phyloP scores from a whole-genome alignment of 2,797 vertebrate genomes.

The Capromys pilorides region DNA sequence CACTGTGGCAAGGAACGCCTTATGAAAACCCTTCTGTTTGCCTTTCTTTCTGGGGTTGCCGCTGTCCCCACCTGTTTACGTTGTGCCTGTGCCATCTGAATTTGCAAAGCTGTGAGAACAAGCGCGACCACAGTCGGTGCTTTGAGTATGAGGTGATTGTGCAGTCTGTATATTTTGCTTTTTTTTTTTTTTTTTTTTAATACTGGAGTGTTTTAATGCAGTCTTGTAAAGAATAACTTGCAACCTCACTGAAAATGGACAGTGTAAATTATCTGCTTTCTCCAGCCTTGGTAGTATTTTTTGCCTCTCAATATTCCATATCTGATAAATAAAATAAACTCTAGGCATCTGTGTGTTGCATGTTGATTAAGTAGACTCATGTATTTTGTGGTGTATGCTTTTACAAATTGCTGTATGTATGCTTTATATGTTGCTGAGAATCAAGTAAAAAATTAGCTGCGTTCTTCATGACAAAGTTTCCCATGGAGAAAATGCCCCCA shows the following conservation, averaged over 20 bases:
- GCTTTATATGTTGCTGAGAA: not conserved
- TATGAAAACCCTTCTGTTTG: not conserved
- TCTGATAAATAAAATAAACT: constrained; percentile 73
- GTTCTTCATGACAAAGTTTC: not conserved
- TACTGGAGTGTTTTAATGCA: constrained; percentile 14
- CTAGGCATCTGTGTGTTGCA: constrained; percentile 60
- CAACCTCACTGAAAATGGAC: constrained; percentile 64
- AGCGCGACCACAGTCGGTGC: constrained; percentile 6
- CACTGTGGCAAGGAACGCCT: constrained; percentile 45
- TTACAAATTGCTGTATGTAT: not conserved
- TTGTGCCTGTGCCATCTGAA: constrained; percentile 60
- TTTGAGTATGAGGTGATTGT: constrained; percentile 45
- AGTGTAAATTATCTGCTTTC: constrained; percentile 59
- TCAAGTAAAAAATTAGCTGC: not conserved
- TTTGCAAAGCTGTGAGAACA: constrained; percentile 52
- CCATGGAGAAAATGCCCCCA: not conserved
- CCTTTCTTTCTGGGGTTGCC: not conserved
- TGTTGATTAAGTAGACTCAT: not conserved
- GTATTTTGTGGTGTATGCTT: not conserved
- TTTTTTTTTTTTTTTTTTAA: constrained; percentile 24
- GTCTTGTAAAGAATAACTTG: constrained; percentile 38
- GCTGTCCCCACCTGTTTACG: constrained; percentile 32
- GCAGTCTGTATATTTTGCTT: not conserved
- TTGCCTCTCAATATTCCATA: constrained; percentile 68
- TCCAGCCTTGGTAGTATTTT: not conserved